Conservation (phyloP, 2,888 invertebrate species). For the Chironomus tentans region DNA sequence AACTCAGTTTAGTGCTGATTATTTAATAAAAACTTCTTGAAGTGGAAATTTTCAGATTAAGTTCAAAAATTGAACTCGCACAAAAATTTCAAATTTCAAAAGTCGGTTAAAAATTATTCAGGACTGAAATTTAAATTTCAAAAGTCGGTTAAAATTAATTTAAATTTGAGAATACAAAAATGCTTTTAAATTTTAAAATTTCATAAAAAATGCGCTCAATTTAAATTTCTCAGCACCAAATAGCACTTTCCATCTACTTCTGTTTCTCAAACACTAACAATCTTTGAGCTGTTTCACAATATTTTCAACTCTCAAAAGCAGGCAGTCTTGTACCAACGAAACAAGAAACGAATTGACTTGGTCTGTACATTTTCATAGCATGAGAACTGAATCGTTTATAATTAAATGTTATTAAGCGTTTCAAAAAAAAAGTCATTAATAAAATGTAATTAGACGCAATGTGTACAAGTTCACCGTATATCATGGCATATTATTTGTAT, state of each 20-base stretch:
- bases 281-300: neutral
- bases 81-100: no score
- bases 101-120: no score
- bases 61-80: no score
- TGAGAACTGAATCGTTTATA: conserved; percentile 16
- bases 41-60: no score
- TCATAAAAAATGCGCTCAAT: no score
- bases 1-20: no score
- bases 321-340: neutral
- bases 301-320: neutral
- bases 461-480: neutral
- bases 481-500: neutral
- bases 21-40: no score
- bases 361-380: neutral
- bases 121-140: no score
- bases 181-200: neutral
- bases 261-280: neutral
- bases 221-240: no score
- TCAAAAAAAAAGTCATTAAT: conserved; percentile 25
- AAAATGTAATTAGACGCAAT: conserved; percentile 22
- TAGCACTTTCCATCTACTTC: neutral
- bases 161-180: no score
- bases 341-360: neutral
- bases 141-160: no score
- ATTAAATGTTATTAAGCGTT: conserved; percentile 21